phyloP scores from a whole-genome alignment of 1,140 invertebrate genomes.

The Drosophila setifemur region DNA sequence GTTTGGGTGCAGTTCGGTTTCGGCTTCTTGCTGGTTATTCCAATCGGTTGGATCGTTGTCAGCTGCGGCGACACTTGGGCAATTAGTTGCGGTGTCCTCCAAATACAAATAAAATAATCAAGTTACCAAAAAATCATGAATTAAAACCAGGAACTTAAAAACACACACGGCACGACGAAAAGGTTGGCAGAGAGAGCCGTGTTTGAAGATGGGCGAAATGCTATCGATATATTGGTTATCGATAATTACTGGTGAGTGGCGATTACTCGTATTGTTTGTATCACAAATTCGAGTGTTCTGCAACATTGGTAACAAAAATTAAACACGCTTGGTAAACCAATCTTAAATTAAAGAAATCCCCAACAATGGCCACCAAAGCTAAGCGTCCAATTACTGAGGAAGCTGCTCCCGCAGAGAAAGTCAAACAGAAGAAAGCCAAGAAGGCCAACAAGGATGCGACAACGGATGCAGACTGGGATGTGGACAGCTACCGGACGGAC shows the following conservation, averaged over 20 bases:
- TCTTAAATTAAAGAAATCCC: background rate
- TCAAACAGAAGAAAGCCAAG: constrained; percentile 17
- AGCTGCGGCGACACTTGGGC: constrained; percentile 21
- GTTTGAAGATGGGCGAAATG: constrained; percentile 2
- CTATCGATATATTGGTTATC: constrained; percentile 21
- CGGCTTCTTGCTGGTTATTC: background rate
- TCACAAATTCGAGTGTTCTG: no score
- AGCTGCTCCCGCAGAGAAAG: background rate
- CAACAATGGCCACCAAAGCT: constrained; percentile 39
- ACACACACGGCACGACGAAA: constrained; percentile 64
- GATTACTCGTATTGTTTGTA: constrained; percentile 1
- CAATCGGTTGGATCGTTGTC: constrained; percentile 1
- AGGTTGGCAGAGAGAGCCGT: constrained; percentile 30
- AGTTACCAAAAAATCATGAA: constrained; percentile 73
- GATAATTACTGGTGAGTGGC: constrained; percentile 14
- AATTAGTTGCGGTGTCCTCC: constrained; percentile 12
- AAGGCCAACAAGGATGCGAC: constrained; percentile 12
- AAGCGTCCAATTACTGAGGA: constrained; percentile 19
- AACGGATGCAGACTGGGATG: constrained; percentile 83
- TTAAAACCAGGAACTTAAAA: constrained; percentile 74
- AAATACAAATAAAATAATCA: constrained; percentile 42
- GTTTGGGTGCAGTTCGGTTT: constrained; percentile 20
- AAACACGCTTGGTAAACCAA: background rate
- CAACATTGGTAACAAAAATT: no score
- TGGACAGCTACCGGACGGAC: constrained; percentile 87